These are phyloP conservation scores for Apodemus sylvaticus DNA, from an alignment of 2,113 vertebrate genomes.

Conservation along the genomic window DNA sequence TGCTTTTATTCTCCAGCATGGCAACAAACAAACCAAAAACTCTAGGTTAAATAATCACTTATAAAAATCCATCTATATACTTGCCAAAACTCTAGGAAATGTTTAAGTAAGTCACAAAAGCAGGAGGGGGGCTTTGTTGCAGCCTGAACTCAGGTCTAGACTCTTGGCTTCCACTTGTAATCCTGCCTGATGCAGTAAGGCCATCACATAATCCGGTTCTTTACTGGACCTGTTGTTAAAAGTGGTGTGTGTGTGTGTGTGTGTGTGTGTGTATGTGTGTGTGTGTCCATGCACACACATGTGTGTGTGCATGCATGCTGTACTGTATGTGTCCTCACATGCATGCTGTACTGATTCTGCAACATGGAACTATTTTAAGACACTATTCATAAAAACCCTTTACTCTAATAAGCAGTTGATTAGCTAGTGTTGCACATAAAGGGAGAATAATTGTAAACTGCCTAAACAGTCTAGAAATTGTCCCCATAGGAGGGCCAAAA, in stretches of 20 bases:
- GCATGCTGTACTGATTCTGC: neutral
- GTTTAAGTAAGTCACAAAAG: constrained; percentile 15
- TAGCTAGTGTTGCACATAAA: constrained; percentile 56
- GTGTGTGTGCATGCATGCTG: neutral
- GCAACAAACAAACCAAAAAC: neutral
- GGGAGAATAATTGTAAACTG: constrained; percentile 68
- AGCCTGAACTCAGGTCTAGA: neutral
- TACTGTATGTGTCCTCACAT: neutral
- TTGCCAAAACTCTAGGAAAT: neutral
- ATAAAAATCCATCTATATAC: neutral
- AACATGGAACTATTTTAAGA: constrained; percentile 54
- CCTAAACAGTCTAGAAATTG: constrained; percentile 61
- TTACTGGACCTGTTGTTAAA: neutral
- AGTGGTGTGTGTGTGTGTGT: neutral
- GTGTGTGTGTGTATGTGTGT: neutral
- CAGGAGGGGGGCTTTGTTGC: neutral
- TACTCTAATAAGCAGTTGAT: constrained; percentile 70
- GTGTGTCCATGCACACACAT: neutral
- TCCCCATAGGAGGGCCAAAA: constrained; percentile 42
- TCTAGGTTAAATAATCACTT: neutral
- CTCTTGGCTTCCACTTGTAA: neutral
- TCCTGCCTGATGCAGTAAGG: neutral
- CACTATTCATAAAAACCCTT: constrained; percentile 47
- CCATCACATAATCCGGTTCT: neutral
- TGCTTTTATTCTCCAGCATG: neutral